A percentile compares a stretch with the other conserved stretches of the same genome.
Conservation (phyloP, 2,113 vertebrate genomes). For the Merops nubicus region DNA sequence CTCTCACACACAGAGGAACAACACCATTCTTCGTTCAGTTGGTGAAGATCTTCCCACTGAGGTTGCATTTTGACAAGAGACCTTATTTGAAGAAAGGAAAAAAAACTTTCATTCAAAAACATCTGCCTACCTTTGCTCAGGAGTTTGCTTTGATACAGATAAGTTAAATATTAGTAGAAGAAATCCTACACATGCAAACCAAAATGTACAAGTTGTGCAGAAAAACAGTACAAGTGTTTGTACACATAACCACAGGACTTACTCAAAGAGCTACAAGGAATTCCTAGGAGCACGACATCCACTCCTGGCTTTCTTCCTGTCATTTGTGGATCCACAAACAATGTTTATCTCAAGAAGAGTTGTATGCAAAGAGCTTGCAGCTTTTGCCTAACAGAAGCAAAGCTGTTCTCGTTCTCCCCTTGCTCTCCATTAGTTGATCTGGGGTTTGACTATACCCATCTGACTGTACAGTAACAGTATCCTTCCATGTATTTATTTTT, state of each 20-base stretch:
- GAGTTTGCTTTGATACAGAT: background rate
- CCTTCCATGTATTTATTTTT: background rate
- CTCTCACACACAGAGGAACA: background rate
- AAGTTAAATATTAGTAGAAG: background rate
- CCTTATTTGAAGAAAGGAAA: background rate
- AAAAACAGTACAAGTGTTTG: background rate
- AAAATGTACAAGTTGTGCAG: background rate
- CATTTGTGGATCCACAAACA: background rate
- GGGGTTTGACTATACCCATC: background rate
- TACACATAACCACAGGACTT: background rate
- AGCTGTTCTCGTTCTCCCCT: background rate
- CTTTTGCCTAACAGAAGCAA: background rate
- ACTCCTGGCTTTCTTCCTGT: background rate
- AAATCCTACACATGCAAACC: background rate
- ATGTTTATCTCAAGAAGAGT: background rate
- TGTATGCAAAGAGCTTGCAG: background rate
- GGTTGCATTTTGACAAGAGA: background rate
- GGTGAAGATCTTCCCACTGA: background rate
- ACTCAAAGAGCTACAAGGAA: background rate
- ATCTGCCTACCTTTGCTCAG: background rate
- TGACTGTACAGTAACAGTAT: background rate
- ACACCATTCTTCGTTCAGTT: background rate
- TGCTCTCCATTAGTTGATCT: background rate
- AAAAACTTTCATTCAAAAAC: background rate
- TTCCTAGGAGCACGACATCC: background rate